Evolutionary conservation across 2,888 invertebrate species (phyloP).

Genomic region (Ophion slaviceki): DNA sequence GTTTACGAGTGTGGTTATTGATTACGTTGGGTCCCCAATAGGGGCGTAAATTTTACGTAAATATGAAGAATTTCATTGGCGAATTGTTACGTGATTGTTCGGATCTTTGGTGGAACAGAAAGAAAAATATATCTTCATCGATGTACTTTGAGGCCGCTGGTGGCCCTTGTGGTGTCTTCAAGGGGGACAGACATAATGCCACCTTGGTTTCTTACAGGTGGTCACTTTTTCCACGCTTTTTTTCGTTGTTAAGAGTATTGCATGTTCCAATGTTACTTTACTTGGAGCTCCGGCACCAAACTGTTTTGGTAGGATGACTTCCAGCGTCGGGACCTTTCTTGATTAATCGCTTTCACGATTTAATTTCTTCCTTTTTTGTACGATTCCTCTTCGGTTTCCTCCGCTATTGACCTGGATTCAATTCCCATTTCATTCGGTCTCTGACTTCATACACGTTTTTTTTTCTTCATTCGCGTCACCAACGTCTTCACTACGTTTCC

Average conservation of each 20-base stretch:
- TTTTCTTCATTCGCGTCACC: background rate
- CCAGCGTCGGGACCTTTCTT: slow-evolving; percentile 63
- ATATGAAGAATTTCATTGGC: background rate
- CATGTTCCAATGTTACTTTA: slow-evolving; percentile 55
- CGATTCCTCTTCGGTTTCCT: slow-evolving; percentile 68
- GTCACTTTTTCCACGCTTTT: slow-evolving; percentile 41
- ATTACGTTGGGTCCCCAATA: background rate
- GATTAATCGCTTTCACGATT: slow-evolving; percentile 75
- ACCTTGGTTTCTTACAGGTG: slow-evolving; percentile 46
- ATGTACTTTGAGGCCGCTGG: slow-evolving; percentile 14
- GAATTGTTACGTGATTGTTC: background rate
- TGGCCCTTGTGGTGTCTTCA: slow-evolving; percentile 29
- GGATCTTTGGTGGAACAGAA: background rate
- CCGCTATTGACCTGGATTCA: slow-evolving; percentile 67
- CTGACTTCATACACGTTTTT: background rate
- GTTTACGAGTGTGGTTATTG: no score
- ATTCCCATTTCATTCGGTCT: slow-evolving; percentile 43
- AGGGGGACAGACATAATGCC: slow-evolving; percentile 24
- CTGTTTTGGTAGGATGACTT: slow-evolving; percentile 76
- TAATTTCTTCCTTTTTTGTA: slow-evolving; percentile 59
- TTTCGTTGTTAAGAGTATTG: slow-evolving; percentile 46
- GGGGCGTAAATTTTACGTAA: background rate
- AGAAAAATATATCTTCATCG: slow-evolving; percentile 13
- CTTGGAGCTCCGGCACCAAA: slow-evolving; percentile 42
- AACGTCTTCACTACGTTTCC: background rate